A percentile compares a stretch with the other conserved stretches of the same genome.
These are phyloP conservation scores for Boloria euphrosyne DNA, from an alignment of 2,888 invertebrate species.

Conservation along the genomic window DNA sequence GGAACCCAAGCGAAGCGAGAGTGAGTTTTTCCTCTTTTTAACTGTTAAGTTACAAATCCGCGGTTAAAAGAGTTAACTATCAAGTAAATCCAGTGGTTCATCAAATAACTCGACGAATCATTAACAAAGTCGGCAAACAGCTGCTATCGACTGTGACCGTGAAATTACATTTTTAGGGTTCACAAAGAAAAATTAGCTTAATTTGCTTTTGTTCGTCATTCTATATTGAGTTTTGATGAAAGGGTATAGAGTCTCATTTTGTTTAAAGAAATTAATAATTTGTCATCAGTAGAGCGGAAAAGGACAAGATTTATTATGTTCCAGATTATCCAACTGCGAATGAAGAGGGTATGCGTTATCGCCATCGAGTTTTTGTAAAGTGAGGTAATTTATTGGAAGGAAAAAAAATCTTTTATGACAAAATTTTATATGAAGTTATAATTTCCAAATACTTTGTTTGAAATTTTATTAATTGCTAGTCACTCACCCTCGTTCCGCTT, in stretches of 20 bases:
- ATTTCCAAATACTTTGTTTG: too few species aligned
- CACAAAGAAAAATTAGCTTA: conserved; percentile 12
- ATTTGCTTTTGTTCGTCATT: not conserved
- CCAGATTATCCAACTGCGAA: conserved; percentile 42
- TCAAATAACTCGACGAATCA: conserved; percentile 1
- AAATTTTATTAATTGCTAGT: too few species aligned
- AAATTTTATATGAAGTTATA: too few species aligned
- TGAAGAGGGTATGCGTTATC: conserved; percentile 38
- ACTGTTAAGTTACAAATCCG: too few species aligned
- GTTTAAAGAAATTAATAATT: conserved; percentile 30
- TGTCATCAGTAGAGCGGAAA: conserved; percentile 41
- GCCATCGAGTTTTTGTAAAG: conserved; percentile 22
- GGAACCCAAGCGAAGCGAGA: too few species aligned
- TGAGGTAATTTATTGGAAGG: conserved; percentile 25
- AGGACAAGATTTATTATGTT: conserved; percentile 47
- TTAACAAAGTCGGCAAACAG: conserved; percentile 14
- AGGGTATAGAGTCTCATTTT: conserved; percentile 36
- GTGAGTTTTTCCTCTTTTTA: too few species aligned
- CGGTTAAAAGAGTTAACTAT: not conserved
- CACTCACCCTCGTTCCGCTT: too few species aligned
- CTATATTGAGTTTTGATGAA: conserved; percentile 17
- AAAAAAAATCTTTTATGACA: conserved; percentile 1
- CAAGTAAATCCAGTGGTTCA: not conserved
- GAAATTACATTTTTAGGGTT: conserved; percentile 28
- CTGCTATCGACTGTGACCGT: conserved; percentile 28